A percentile compares a stretch with the other conserved stretches of the same genome.
phyloP scores from a whole-genome alignment of 2,113 vertebrate genomes.

The Alectura lathami region DNA sequence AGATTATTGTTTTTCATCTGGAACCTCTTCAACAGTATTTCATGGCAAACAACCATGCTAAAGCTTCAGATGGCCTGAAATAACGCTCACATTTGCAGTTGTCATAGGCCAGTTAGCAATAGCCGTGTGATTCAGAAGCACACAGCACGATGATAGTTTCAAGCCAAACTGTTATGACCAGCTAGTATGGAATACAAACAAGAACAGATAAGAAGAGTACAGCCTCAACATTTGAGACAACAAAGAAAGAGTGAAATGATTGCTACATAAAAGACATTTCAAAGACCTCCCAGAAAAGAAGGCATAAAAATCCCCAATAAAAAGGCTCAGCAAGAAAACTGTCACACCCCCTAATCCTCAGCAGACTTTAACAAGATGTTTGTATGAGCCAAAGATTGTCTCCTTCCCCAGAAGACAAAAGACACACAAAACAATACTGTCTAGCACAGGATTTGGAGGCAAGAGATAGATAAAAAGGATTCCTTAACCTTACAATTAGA shows the following conservation, averaged over 20 bases:
- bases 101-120: neutral
- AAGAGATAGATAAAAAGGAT: slow-evolving; percentile 72
- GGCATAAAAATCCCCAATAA: slow-evolving; percentile 72
- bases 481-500: slow-evolving; percentile 68
- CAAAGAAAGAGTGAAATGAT: slow-evolving; percentile 73
- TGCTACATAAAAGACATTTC: slow-evolving; percentile 73
- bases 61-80: neutral
- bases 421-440: slow-evolving; percentile 58
- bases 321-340: slow-evolving; percentile 70
- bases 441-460: slow-evolving; percentile 66
- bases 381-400: slow-evolving; percentile 62
- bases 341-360: slow-evolving; percentile 73
- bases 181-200: slow-evolving; percentile 56
- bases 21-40: slow-evolving; percentile 24
- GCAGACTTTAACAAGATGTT: slow-evolving; percentile 77
- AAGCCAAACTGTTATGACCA: slow-evolving; percentile 47
- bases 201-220: slow-evolving; percentile 59
- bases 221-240: slow-evolving; percentile 66
- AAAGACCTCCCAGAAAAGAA: slow-evolving; percentile 74
- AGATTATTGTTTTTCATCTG: neutral
- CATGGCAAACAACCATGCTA: neutral
- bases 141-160: neutral
- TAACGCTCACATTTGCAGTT: neutral
- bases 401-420: slow-evolving; percentile 73
- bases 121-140: neutral